Percentiles rank a stretch among this genome's conserved stretches.
phyloP scores from a whole-genome alignment of 2,113 vertebrate species.

The Scopus umbretta region DNA sequence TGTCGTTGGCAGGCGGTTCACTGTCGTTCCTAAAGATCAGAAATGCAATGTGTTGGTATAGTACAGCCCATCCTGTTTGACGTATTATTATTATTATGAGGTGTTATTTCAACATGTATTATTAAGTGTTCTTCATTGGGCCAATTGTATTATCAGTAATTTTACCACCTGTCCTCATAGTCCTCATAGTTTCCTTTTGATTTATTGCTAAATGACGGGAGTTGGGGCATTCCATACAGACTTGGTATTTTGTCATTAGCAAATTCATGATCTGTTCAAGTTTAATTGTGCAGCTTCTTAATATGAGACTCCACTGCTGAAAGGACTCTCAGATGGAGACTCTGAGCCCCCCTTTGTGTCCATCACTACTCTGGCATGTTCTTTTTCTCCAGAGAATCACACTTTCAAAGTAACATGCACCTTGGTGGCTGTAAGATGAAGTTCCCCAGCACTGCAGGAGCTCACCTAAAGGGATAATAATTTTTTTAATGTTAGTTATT shows the following conservation, averaged over 20 bases:
- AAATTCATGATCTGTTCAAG: not conserved
- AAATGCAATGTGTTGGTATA: not conserved
- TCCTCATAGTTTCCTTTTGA: not conserved
- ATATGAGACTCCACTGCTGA: not conserved
- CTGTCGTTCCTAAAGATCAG: not conserved
- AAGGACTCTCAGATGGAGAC: not conserved
- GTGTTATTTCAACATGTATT: not conserved
- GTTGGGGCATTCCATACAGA: not conserved
- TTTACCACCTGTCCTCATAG: not conserved
- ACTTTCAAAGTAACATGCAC: not conserved
- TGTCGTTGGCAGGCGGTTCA: not conserved
- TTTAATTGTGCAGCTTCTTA: not conserved
- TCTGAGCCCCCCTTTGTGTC: not conserved
- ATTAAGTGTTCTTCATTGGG: not conserved
- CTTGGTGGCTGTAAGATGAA: not conserved
- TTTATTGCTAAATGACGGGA: not conserved
- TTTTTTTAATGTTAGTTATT: not conserved
- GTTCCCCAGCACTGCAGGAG: not conserved
- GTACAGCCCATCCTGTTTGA: not conserved
- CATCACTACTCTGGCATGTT: not conserved
- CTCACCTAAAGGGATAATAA: not conserved
- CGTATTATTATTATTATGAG: not conserved
- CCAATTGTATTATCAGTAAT: not conserved
- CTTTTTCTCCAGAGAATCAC: not conserved
- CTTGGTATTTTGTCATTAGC: not conserved